Percentiles rank a stretch among this genome's conserved stretches.
These are phyloP conservation scores for Trematomus bernacchii DNA, from an alignment of 2,797 vertebrate genomes.

Conservation along the genomic window DNA sequence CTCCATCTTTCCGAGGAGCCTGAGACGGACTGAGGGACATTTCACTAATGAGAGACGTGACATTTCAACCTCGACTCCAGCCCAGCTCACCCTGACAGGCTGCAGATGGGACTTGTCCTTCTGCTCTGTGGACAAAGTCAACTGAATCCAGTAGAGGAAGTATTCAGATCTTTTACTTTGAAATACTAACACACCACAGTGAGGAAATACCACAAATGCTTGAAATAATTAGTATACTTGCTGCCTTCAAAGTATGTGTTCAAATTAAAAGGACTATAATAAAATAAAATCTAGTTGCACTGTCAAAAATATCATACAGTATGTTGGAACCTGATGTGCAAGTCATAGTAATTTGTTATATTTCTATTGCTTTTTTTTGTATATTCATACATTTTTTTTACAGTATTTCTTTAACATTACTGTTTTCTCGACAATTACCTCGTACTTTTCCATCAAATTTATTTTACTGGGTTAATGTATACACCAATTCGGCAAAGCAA, in stretches of 20 bases:
- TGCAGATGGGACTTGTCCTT: slow-evolving; percentile 53
- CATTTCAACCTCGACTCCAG: slow-evolving; percentile 48
- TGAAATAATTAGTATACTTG: background rate
- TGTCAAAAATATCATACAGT: background rate
- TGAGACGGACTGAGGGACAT: slow-evolving; percentile 31
- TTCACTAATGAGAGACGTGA: slow-evolving; percentile 59
- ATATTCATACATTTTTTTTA: too few species aligned
- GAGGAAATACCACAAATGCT: background rate
- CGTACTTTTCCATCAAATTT: too few species aligned
- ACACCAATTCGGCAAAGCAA: too few species aligned
- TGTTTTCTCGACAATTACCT: too few species aligned
- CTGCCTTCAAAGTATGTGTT: background rate
- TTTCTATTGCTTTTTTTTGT: too few species aligned
- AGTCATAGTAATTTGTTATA: too few species aligned
- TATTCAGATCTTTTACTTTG: background rate
- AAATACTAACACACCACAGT: background rate
- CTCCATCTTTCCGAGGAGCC: slow-evolving; percentile 29
- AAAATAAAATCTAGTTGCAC: background rate
- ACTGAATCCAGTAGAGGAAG: slow-evolving; percentile 8
- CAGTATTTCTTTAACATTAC: too few species aligned
- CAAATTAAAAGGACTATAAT: too few species aligned
- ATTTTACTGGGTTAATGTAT: too few species aligned
- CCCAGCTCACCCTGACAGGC: slow-evolving; percentile 33
- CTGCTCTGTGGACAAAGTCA: slow-evolving; percentile 49
- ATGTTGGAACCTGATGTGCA: too few species aligned